These are phyloP conservation scores for Melikaiella ostensackeni DNA, from an alignment of 2,888 invertebrate species.

Conservation along the genomic window DNA sequence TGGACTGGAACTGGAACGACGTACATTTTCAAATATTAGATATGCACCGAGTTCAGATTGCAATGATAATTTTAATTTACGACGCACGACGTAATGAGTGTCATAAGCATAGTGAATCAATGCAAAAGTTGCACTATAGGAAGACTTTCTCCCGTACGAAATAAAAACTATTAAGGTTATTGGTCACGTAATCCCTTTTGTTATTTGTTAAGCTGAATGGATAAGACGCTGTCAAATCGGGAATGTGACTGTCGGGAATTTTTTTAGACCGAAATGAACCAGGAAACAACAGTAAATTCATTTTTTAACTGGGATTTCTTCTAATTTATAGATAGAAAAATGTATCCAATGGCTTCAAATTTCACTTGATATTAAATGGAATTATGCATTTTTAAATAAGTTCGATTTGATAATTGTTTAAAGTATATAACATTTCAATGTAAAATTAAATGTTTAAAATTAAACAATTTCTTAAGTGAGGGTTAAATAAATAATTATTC, in stretches of 20 bases:
- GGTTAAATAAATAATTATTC: too few relatives aligned
- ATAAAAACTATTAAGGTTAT: slow-evolving; percentile 17
- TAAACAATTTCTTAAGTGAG: too few relatives aligned
- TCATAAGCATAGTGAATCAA: neutral
- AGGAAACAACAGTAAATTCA: too few relatives aligned
- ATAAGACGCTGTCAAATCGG: neutral
- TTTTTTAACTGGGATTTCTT: too few relatives aligned
- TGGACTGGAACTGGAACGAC: too few relatives aligned
- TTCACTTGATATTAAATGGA: too few relatives aligned
- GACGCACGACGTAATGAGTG: slow-evolving; percentile 20
- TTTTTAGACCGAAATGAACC: neutral
- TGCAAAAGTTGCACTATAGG: slow-evolving; percentile 5
- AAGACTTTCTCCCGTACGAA: slow-evolving; percentile 15
- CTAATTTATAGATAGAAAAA: too few relatives aligned
- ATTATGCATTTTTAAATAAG: too few relatives aligned
- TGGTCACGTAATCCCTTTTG: slow-evolving; percentile 18
- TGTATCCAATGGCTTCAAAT: too few relatives aligned
- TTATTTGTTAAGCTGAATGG: neutral
- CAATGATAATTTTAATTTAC: slow-evolving; percentile 29
- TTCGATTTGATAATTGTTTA: too few relatives aligned
- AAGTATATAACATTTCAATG: too few relatives aligned
- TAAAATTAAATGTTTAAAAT: too few relatives aligned
- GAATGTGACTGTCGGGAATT: neutral
- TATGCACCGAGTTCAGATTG: slow-evolving; percentile 6
- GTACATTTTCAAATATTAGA: slow-evolving; percentile 7